These are phyloP conservation scores for Carcharodon carcharias DNA, from an alignment of 2,797 vertebrate species.

Conservation along the genomic window DNA sequence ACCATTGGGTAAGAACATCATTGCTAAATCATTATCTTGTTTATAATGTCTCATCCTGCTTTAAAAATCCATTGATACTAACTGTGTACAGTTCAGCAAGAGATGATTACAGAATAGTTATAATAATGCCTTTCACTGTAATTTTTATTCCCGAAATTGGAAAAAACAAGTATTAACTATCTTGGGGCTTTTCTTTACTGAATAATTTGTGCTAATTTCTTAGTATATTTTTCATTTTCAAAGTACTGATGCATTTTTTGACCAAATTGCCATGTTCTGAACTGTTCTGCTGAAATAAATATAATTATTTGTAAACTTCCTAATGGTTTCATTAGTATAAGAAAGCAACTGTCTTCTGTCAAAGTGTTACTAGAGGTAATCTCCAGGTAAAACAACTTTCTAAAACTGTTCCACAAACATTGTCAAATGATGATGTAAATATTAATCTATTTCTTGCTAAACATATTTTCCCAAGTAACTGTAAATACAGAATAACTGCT, in stretches of 20 bases:
- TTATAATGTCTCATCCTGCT: conserved; percentile 49
- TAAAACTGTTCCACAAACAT: background rate
- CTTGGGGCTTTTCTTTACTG: background rate
- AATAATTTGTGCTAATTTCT: conserved; percentile 4
- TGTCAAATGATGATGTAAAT: background rate
- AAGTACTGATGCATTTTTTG: conserved; percentile 1
- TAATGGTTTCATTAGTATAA: background rate
- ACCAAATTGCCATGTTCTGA: background rate
- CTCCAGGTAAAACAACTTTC: background rate
- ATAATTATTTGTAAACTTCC: background rate
- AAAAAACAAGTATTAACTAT: background rate
- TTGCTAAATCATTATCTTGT: conserved; percentile 65
- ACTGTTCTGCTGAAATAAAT: background rate
- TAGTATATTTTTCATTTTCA: background rate
- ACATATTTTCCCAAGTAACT: background rate
- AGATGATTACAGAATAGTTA: background rate
- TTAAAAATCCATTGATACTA: conserved; percentile 48
- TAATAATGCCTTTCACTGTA: background rate
- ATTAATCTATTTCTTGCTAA: background rate
- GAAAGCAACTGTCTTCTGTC: background rate
- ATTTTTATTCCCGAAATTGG: background rate
- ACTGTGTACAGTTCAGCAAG: background rate
- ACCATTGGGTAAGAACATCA: conserved; percentile 80
- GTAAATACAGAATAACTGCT: background rate
- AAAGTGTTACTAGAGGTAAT: background rate